These are phyloP conservation scores for Muscina levida DNA, from an alignment of 2,888 invertebrate genomes.

Conservation along the genomic window DNA sequence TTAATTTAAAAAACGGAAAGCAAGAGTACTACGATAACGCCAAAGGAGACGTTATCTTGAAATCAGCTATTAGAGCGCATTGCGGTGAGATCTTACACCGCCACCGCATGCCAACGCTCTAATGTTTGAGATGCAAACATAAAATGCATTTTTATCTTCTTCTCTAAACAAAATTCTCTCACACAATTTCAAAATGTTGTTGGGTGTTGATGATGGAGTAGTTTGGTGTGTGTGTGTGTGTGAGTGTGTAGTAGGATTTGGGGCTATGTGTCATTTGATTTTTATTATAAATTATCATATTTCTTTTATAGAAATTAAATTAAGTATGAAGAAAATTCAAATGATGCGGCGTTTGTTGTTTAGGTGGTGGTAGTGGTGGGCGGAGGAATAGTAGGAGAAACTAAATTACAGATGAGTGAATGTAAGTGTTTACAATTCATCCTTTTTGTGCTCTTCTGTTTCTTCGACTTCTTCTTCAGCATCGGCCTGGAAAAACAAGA, in stretches of 20 bases:
- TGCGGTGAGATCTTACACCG: background rate
- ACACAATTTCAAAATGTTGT: background rate
- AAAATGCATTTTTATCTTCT: conserved; percentile 46
- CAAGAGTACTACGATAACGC: conserved; percentile 41
- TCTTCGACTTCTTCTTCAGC: conserved; percentile 75
- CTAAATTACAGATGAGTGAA: conserved; percentile 21
- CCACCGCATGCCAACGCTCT: conserved; percentile 7
- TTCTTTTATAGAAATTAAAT: conserved; percentile 46
- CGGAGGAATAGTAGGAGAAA: conserved; percentile 8
- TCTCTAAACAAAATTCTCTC: conserved; percentile 17
- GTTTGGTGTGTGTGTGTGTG: too few species aligned
- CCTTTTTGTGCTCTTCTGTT: conserved; percentile 76
- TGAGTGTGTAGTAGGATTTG: too few species aligned
- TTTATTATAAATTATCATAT: conserved; percentile 31
- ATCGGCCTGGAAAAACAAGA: conserved; percentile 67
- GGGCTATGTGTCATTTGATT: conserved; percentile 33
- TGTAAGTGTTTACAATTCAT: conserved; percentile 78
- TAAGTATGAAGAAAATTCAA: conserved; percentile 56
- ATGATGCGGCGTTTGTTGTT: conserved; percentile 7
- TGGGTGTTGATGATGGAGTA: conserved; percentile 12
- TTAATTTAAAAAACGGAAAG: conserved; percentile 51
- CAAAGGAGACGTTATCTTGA: conserved; percentile 1
- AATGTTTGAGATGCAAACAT: conserved; percentile 51
- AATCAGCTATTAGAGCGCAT: background rate
- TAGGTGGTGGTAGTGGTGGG: conserved; percentile 41